Evolutionary conservation across 2,888 invertebrate genomes (phyloP), one percentile per base, ranked within the genome.

Genomic region (Muscina levida): DNA sequence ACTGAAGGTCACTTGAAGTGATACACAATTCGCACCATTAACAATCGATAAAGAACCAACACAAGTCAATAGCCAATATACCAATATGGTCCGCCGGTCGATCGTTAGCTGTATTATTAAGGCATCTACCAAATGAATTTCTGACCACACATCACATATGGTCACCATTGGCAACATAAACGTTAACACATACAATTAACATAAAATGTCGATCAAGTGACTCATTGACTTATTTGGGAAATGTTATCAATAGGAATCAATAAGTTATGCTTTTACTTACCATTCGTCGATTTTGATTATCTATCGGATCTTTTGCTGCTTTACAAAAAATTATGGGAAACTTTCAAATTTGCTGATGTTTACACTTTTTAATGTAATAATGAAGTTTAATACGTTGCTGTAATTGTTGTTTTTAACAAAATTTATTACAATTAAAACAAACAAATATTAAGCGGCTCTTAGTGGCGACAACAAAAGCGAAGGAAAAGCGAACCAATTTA

Each of bases 61-160:
- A 48, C 17, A 48, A 48, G 48, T 48, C 48, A 48, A 48, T 48
- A 48, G 22, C 48, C 19, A 22, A n/a, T n/a, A n/a, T n/a, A 48
- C 22, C 48, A 6, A 48, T 10, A 48, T 48, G 46, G 48, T 17
- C 48, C 19, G 19, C 6, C 1, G 5, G 10, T 1, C 48, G n/a
- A 48, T 4, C 6, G 17, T n/a, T 46, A 11, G 46, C n/a, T 46
- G 17, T 48, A 22, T 48, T 17, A 22, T 19, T 22, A 48, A 48
- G 19, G 10, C 37, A 48, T 19, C 1, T 19, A 48, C 48, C 37
- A n/a, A 44, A n/a, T n/a, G 6, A 44, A 44, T n/a, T n/a, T n/a
- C n/a, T 44, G 44, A 44, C 44, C 44, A 11, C 44, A 2, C 44
- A 44, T n/a, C 44, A 44, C 44, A 19, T 5, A 17, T 22, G 10